Evolutionary conservation across 2,888 invertebrate species (phyloP).

Genomic region (Oligia strigilis): DNA sequence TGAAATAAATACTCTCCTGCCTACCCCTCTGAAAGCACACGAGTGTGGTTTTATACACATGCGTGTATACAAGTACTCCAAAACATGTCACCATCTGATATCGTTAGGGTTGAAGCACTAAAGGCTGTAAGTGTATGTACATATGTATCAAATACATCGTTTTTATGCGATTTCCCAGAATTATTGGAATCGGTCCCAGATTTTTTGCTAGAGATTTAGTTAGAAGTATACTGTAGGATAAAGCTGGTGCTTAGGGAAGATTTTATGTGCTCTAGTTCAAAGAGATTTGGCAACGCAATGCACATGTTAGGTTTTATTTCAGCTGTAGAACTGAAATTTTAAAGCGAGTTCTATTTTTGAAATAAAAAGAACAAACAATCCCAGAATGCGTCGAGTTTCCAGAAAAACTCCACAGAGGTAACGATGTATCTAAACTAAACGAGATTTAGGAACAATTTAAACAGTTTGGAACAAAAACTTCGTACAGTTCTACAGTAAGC

Average conservation of each 20-base stretch:
- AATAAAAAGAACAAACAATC: constrained; percentile 26
- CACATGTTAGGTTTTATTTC: constrained; percentile 20
- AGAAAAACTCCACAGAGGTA: constrained; percentile 36
- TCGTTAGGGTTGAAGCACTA: constrained; percentile 4
- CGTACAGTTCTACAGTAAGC: constrained; percentile 31
- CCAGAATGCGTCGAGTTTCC: constrained; percentile 17
- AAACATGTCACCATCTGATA: not conserved
- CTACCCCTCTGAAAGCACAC: not conserved
- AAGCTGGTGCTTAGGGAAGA: constrained; percentile 2
- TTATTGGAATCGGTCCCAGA: constrained; percentile 5
- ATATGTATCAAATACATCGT: not conserved
- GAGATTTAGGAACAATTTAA: constrained; percentile 58
- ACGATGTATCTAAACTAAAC: constrained; percentile 57
- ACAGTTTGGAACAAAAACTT: constrained; percentile 56
- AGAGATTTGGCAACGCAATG: constrained; percentile 38
- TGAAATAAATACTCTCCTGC: not conserved
- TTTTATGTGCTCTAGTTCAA: constrained; percentile 18
- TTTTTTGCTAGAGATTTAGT: not conserved
- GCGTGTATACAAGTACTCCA: not conserved
- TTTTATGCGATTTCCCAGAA: not conserved
- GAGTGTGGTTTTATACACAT: not conserved
- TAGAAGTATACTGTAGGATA: constrained; percentile 2
- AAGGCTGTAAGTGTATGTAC: not conserved
- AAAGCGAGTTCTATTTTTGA: constrained; percentile 24
- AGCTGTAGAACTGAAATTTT: constrained; percentile 14